Evolutionary conservation across 1,140 invertebrate genomes (phyloP).

Genomic region (Aphaenogaster ashmeadi): DNA sequence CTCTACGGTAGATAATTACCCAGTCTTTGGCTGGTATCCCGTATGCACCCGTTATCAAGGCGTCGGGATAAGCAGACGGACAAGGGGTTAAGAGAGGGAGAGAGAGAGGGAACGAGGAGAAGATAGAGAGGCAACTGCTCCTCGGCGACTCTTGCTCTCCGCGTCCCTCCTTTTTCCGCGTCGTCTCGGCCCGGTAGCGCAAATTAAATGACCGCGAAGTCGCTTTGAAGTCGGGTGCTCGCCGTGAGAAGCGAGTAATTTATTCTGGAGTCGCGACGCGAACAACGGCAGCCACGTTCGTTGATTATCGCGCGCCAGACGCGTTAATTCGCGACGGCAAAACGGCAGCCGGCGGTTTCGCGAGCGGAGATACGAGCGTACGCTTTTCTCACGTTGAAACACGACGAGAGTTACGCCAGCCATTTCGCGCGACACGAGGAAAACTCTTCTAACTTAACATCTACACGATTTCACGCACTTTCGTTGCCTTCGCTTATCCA

Average conservation of each 20-base stretch:
- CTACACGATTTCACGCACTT: not conserved
- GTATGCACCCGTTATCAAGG: constrained; percentile 51
- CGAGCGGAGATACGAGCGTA: not conserved
- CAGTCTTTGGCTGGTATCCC: constrained; percentile 48
- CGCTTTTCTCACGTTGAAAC: not conserved
- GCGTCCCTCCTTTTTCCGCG: constrained; percentile 23
- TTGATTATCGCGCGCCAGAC: constrained; percentile 69
- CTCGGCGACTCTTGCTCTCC: not conserved
- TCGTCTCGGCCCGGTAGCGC: constrained; percentile 29
- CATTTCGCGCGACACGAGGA: not conserved
- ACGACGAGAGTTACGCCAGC: not conserved
- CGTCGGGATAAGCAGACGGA: constrained; percentile 33
- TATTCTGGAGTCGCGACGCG: constrained; percentile 60
- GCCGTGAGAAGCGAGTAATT: constrained; percentile 65
- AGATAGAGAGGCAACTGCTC: not conserved
- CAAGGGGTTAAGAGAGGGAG: not conserved
- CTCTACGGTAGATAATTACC: constrained; percentile 71
- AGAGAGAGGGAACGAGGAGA: not conserved
- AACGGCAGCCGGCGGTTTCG: constrained; percentile 33
- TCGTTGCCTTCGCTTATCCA: not conserved
- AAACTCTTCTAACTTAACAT: constrained; percentile 11
- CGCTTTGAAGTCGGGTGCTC: constrained; percentile 67
- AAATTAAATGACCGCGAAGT: constrained; percentile 71
- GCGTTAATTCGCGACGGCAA: constrained; percentile 68
- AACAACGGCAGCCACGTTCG: constrained; percentile 63